These are phyloP conservation scores for Epiblema foenella DNA, from an alignment of 2,888 invertebrate species.

Conservation along the genomic window DNA sequence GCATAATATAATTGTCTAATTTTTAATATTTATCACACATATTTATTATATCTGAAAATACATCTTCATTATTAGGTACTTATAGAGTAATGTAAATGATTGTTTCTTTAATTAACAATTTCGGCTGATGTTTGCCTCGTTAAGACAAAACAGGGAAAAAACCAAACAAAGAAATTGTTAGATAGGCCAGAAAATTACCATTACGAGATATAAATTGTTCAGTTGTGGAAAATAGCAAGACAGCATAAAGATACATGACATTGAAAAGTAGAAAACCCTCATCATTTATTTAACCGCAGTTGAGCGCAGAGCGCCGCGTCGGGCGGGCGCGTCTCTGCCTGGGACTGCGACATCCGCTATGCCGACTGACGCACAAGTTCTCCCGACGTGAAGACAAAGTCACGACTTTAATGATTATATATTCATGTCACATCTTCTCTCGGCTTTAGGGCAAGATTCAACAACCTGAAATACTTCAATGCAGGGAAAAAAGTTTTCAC, in stretches of 20 bases:
- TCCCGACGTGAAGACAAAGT: constrained; percentile 27
- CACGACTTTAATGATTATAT: constrained; percentile 13
- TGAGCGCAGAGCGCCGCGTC: constrained; percentile 69
- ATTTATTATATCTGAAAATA: no score
- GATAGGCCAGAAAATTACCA: constrained; percentile 29
- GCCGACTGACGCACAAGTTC: constrained; percentile 46
- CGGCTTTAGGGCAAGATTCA: constrained; percentile 6
- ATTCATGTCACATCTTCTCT: constrained; percentile 16
- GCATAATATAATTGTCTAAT: constrained; percentile 25
- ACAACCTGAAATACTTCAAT: constrained; percentile 20
- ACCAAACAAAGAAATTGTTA: constrained; percentile 7
- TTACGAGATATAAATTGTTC: constrained; percentile 36
- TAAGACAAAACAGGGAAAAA: neutral
- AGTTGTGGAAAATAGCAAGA: constrained; percentile 43
- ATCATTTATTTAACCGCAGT: constrained; percentile 66
- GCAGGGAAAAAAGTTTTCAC: constrained; percentile 35
- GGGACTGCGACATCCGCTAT: constrained; percentile 48
- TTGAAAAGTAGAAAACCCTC: constrained; percentile 67
- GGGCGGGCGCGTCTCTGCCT: constrained; percentile 59
- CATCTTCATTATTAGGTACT: no score
- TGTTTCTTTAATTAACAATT: constrained; percentile 1
- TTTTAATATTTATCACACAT: no score
- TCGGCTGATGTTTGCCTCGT: no score
- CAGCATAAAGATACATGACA: constrained; percentile 53
- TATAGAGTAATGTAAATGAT: neutral